phyloP scores from a whole-genome alignment of 2,797 vertebrate genomes.

The Cynopterus sphinx region DNA sequence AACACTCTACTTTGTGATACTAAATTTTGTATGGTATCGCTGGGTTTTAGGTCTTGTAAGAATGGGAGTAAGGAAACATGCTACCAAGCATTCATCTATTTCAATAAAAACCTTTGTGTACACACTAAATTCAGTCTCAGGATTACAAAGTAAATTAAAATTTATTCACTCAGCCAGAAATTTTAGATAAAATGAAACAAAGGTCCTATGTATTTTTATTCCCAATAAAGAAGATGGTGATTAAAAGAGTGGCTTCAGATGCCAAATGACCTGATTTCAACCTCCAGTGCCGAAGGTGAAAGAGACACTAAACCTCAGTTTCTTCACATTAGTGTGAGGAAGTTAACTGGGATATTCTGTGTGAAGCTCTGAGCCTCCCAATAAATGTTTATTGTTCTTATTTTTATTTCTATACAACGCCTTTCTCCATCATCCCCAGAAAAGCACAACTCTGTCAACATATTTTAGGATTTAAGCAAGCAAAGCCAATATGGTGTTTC shows the following conservation, averaged over 20 bases:
- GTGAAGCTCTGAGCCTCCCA: not conserved
- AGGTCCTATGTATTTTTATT: not conserved
- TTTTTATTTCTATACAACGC: not conserved
- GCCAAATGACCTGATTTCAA: not conserved
- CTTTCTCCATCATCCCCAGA: not conserved
- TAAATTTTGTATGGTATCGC: not conserved
- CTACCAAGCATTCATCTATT: not conserved
- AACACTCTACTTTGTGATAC: not conserved
- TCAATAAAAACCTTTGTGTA: not conserved
- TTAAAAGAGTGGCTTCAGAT: not conserved
- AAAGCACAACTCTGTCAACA: not conserved
- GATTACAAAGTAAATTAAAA: not conserved
- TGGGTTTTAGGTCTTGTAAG: not conserved
- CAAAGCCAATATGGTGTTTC: not conserved
- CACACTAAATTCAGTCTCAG: not conserved
- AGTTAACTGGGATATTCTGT: not conserved
- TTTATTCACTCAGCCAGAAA: not conserved
- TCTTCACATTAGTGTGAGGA: not conserved
- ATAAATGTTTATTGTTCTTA: not conserved
- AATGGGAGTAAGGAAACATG: not conserved
- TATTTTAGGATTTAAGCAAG: not conserved
- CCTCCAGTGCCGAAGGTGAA: not conserved
- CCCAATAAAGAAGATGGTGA: not conserved
- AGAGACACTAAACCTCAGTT: not conserved
- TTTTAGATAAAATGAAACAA: not conserved